Base-by-base conservation (phyloP, 2,113 vertebrate species). In the Clarias macrocephalus region DNA sequence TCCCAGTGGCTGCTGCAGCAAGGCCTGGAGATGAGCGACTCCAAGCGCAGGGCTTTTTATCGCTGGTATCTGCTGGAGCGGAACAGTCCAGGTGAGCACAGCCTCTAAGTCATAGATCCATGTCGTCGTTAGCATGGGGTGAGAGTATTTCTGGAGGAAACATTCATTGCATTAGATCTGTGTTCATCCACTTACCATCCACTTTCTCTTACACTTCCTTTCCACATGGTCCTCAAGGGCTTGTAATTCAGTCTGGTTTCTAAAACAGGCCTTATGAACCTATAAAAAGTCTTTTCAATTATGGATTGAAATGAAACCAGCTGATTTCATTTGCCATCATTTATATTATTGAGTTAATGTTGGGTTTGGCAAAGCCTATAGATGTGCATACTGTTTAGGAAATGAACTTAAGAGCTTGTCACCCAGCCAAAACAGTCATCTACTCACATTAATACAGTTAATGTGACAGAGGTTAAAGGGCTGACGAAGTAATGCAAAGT, bases 1-100 rank as follows among this genome's bases (percentile, higher is more conserved):
- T 96, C 96, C 81, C 96, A 96, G 93, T 96, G 96, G 96, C 68
- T 96, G 87, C 93, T 96, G 91, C 96, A 96, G 92, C 96, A 96
- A 57, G 96, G 96, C 54, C 91, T 96, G 92, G 96, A 96, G 91
- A 96, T 96, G 96, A 96, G 96, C 25, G 95, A 96, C 90, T 94
- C 95, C 90, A 96, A 96, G 48, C 95, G 95, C 91, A 91, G 95
- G 87, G 94, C 95, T 3, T 96, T 96, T 91, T 96, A 96, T 90
- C 95, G 96, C 92, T 96, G 96, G 96, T 96, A 96, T 91, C 93
- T 96, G 90, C 93, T 96, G 89, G 96, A 96, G 92, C 94, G 95
- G 73, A 96, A 95, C 87, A 95, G 94, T 90, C 96, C 95, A 93
- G 96, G 96, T 96, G 92, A 93, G 94, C 16, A 15, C 15, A 3